These are phyloP conservation scores for Strix aluco DNA, from an alignment of 2,113 vertebrate species.

Conservation along the genomic window DNA sequence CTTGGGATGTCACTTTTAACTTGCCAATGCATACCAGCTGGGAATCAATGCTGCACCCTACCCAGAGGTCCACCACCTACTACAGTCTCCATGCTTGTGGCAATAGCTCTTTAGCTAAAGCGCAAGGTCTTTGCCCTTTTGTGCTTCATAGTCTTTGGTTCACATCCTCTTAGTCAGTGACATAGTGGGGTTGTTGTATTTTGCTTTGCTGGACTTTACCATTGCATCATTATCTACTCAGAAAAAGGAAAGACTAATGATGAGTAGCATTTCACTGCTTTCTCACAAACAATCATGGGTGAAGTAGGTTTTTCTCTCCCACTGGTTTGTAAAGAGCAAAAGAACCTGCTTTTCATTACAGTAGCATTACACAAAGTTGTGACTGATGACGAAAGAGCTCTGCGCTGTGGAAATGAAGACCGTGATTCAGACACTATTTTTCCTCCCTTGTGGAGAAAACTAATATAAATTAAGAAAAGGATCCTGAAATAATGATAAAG, in stretches of 20 bases:
- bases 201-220: background rate
- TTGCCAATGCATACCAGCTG: background rate
- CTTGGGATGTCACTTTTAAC: background rate
- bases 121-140: background rate
- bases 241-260: background rate
- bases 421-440: background rate
- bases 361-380: background rate
- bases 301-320: background rate
- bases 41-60: background rate
- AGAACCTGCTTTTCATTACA: background rate
- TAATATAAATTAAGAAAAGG: background rate
- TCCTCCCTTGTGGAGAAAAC: background rate
- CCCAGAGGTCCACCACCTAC: background rate
- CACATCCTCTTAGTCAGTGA: background rate
- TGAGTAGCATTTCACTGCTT: background rate
- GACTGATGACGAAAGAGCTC: background rate
- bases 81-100: background rate
- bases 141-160: background rate
- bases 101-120: background rate
- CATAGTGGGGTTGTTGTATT: background rate
- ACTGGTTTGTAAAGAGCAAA: background rate
- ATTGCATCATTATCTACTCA: background rate
- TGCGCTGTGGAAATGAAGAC: background rate
- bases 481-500: background rate
- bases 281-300: background rate